These are phyloP conservation scores for Thunnus thynnus DNA, from an alignment of 2,113 vertebrate genomes.

Conservation along the genomic window DNA sequence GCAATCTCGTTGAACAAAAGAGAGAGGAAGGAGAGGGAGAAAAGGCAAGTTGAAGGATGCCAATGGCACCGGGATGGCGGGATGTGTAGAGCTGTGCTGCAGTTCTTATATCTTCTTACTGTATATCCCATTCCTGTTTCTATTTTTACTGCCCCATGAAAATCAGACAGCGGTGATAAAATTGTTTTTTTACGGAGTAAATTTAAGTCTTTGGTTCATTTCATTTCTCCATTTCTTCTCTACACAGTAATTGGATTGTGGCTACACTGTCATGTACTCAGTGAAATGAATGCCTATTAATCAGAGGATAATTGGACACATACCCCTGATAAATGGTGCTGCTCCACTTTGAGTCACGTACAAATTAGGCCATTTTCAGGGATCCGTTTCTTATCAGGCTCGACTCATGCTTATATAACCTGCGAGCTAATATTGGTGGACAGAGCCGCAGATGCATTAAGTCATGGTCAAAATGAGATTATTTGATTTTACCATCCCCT, in stretches of 20 bases:
- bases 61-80: neutral
- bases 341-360: slow-evolving; percentile 79
- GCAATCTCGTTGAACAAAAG: slow-evolving; percentile 3
- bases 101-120: slow-evolving; percentile 16
- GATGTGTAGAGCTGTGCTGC: neutral
- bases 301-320: slow-evolving; percentile 84
- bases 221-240: slow-evolving; percentile 62
- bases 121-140: slow-evolving; percentile 40
- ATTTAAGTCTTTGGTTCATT: slow-evolving; percentile 72
- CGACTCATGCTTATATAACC: slow-evolving; percentile 70
- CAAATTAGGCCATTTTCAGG: slow-evolving; percentile 78
- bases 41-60: slow-evolving; percentile 10
- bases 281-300: slow-evolving; percentile 81
- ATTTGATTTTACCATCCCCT: slow-evolving; percentile 13
- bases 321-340: slow-evolving; percentile 78
- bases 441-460: slow-evolving; percentile 7
- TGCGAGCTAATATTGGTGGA: slow-evolving; percentile 50
- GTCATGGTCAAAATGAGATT: slow-evolving; percentile 37
- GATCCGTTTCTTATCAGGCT: slow-evolving; percentile 79
- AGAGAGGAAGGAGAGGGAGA: neutral
- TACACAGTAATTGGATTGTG: slow-evolving; percentile 80
- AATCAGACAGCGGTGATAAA: slow-evolving; percentile 46
- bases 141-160: slow-evolving; percentile 37
- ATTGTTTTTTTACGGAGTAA: slow-evolving; percentile 48
- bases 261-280: slow-evolving; percentile 69